Conservation (phyloP, 2,888 invertebrate species). For the Pristionchus maxplancki region DNA sequence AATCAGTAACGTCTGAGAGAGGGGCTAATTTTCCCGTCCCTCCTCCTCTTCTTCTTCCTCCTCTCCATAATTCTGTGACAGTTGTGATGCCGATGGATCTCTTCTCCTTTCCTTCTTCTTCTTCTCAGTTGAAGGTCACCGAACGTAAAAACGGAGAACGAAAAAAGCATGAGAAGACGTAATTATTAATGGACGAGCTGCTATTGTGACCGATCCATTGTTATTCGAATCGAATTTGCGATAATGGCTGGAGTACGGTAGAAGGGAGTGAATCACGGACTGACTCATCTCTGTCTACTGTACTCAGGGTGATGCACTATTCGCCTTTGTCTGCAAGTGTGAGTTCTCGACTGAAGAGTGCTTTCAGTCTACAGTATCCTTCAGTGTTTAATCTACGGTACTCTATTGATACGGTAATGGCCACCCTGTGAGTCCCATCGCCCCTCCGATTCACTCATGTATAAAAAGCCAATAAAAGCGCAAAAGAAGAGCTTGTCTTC, state of each 20-base stretch:
- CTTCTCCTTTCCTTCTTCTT: constrained; percentile 15
- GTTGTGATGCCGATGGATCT: constrained; percentile 3
- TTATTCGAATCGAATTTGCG: constrained; percentile 34
- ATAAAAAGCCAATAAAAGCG: constrained; percentile 43
- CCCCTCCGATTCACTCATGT: constrained; percentile 26
- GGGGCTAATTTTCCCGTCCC: constrained; percentile 30
- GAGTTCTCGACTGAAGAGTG: not conserved
- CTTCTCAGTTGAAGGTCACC: constrained; percentile 28
- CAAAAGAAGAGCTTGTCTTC: constrained; percentile 36
- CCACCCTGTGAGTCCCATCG: not conserved
- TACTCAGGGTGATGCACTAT: not conserved
- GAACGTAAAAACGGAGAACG: constrained; percentile 7
- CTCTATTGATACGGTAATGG: not conserved
- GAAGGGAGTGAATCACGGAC: not conserved
- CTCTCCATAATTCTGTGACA: constrained; percentile 44
- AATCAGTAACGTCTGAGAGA: not conserved
- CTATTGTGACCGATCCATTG: constrained; percentile 23
- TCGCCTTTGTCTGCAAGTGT: not conserved
- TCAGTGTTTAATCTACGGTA: not conserved
- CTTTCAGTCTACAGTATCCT: not conserved
- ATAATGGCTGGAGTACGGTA: not conserved
- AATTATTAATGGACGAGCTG: constrained; percentile 33
- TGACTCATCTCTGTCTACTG: not conserved
- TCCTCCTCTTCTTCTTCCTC: not conserved
- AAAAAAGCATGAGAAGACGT: constrained; percentile 16